Conservation (phyloP, 2,113 vertebrate genomes). For the Calidris pugnax region DNA sequence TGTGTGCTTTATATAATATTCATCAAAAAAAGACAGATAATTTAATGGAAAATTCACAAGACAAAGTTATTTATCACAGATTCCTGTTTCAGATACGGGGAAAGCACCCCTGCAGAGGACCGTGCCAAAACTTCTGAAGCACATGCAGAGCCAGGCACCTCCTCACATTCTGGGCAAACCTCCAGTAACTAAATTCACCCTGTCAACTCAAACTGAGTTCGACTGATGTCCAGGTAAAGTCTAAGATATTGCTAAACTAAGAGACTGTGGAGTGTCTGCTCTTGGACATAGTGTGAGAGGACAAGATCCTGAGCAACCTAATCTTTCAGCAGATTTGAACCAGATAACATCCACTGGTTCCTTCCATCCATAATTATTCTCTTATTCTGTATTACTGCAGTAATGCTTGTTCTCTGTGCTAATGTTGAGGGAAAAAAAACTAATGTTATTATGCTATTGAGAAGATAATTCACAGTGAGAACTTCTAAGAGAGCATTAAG, state of each 20-base stretch:
- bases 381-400: neutral
- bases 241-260: neutral
- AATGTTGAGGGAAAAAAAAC: neutral
- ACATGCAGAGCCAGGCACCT: neutral
- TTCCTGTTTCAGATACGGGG: accelerated
- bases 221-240: neutral
- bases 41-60: neutral
- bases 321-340: neutral
- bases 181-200: neutral
- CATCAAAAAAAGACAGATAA: accelerated
- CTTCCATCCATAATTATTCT: neutral
- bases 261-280: neutral
- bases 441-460: neutral
- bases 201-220: neutral
- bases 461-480: conserved; percentile 3
- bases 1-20: neutral
- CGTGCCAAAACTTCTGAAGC: neutral
- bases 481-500: neutral
- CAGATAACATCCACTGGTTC: neutral
- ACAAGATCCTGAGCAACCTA: neutral
- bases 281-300: neutral
- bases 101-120: neutral
- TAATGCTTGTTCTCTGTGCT: neutral
- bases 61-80: neutral
- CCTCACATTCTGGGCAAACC: neutral